Base-by-base conservation (phyloP, 2,888 invertebrate species). In the Marronus borbonicus region DNA sequence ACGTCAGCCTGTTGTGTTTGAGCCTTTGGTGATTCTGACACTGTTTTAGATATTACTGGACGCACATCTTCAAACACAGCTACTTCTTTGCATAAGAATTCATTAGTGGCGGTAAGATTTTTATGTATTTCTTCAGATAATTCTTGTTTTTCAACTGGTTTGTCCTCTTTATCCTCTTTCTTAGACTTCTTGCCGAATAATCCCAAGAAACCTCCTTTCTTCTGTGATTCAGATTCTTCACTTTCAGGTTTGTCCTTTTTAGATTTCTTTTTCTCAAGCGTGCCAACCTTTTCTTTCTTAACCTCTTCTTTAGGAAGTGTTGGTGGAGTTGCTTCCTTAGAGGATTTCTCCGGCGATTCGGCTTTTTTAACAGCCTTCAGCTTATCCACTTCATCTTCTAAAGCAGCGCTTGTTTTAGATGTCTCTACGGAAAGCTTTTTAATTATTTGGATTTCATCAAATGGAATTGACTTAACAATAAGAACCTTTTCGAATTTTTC, bases 131-230 rank as follows among this genome's bases (percentile, higher is more conserved):
- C 76, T 68, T 75, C 50, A n/a, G 77, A 75, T 69, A 68, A 10
- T 65, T 64, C 58, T 24, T 44, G 52, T n/a, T 76, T 72, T 28
- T 69, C 76, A 17, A 39, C 20, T 65, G 31, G 44, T 65, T 69
- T 77, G 76, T 79, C 69, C 24, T 77, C 28, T 70, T 69, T 77
- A 70, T 79, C 69, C 17, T 77, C 81, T 62, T 76, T 80, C 80
- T 82, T 83, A 2, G 79, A 28, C 75, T 83, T 82, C 58, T 83
- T 83, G 14, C 81, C 81, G 49, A 83, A 83, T 20, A 83, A 62
- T 50, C 82, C 81, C 69, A 84, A 83, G 24, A 84, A 76, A 17
- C 83, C 82, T 70, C 81, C 76, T 68, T 82, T 83, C 55, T 80
- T 81, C 2, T 81, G 78, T 5, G 76, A 44, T 10, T 81, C 81